Evolutionary conservation across 1,140 invertebrate species (phyloP).

Genomic region (Drosophila pseudoobscura): DNA sequence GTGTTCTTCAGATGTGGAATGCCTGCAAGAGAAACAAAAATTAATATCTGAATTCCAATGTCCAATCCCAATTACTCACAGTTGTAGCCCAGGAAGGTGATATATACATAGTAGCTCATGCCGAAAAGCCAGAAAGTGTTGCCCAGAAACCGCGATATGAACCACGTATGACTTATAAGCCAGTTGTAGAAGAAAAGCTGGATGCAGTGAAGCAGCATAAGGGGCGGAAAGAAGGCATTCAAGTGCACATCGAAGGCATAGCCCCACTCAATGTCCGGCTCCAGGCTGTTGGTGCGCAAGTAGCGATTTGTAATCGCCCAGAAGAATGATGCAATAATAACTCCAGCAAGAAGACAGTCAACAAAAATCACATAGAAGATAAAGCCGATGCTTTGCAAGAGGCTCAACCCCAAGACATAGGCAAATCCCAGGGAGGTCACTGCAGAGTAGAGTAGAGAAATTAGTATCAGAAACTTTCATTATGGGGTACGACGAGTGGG

Average conservation of each 20-base stretch:
- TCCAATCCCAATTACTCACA: conserved; percentile 86
- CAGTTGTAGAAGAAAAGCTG: conserved; percentile 95
- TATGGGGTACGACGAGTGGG: neutral
- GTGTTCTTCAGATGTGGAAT: conserved; percentile 95
- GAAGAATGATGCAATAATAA: conserved; percentile 94
- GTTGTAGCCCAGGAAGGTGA: conserved; percentile 98
- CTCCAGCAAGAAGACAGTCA: conserved; percentile 95
- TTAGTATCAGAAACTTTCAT: neutral
- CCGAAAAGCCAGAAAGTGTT: conserved; percentile 98
- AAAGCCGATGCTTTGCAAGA: conserved; percentile 92
- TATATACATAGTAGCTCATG: conserved; percentile 96
- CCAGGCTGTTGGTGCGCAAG: conserved; percentile 87
- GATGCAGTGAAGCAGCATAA: conserved; percentile 96
- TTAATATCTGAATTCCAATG: neutral
- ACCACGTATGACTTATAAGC: conserved; percentile 90
- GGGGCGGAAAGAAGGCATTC: conserved; percentile 97
- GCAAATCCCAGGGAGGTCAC: conserved; percentile 96
- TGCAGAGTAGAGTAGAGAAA: conserved; percentile 75
- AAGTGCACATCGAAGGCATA: conserved; percentile 99
- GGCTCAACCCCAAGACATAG: conserved; percentile 90
- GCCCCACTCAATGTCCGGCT: conserved; percentile 97
- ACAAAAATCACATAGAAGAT: conserved; percentile 96
- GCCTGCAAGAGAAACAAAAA: conserved; percentile 86
- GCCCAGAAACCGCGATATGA: conserved; percentile 92
- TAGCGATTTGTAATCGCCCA: conserved; percentile 95